Conservation (phyloP, 2,888 invertebrate species). For the Oxycera nigricornis region DNA sequence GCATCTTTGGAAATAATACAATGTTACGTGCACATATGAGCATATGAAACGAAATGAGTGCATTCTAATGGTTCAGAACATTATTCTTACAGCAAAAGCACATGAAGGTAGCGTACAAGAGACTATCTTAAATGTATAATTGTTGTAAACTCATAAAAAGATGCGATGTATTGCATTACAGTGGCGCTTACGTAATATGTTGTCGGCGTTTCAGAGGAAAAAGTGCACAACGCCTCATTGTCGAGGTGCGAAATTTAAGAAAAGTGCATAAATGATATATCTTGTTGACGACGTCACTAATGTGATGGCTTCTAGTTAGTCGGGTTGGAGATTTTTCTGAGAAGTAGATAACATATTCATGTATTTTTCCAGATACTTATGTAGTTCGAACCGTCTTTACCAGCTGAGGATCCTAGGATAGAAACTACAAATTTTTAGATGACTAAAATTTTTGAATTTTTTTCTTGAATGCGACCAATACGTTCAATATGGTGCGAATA, state of each 20-base stretch:
- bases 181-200: slow-evolving; percentile 16
- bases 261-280: background rate
- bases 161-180: background rate
- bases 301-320: too few relatives aligned
- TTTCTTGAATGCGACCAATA: too few relatives aligned
- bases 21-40: background rate
- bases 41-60: background rate
- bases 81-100: background rate
- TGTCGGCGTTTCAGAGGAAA: background rate
- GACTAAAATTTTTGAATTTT: too few relatives aligned
- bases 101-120: background rate
- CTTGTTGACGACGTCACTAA: too few relatives aligned
- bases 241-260: background rate
- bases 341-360: too few relatives aligned
- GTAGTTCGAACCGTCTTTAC: too few relatives aligned
- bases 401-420: too few relatives aligned
- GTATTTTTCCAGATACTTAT: too few relatives aligned
- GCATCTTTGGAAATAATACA: slow-evolving; percentile 16
- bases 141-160: slow-evolving; percentile 6
- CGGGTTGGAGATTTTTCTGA: too few relatives aligned
- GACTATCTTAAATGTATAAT: slow-evolving; percentile 7
- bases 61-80: background rate
- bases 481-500: too few relatives aligned
- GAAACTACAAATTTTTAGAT: too few relatives aligned
- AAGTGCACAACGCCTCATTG: background rate